Conservation (phyloP, 2,113 vertebrate genomes). For the Kryptolebias marmoratus region DNA sequence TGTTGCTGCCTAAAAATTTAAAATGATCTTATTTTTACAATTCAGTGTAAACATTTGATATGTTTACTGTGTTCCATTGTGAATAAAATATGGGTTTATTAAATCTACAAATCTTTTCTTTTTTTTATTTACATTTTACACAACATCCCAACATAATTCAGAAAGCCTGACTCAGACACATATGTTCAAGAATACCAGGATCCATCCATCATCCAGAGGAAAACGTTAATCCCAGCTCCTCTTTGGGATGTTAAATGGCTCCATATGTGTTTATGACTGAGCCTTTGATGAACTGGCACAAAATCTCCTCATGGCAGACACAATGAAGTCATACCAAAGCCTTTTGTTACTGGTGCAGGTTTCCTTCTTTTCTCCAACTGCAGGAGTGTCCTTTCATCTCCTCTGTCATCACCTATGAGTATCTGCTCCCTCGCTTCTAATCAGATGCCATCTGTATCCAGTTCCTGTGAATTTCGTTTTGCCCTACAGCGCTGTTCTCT, state of each 20-base stretch:
- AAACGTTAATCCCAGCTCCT: constrained; percentile 39
- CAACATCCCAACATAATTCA: constrained; percentile 1
- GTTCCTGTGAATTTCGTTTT: not conserved
- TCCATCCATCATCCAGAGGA: constrained; percentile 33
- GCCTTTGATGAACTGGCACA: constrained; percentile 24
- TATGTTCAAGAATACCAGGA: constrained; percentile 36
- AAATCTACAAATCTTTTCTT: too few relatives aligned
- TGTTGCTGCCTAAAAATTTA: too few relatives aligned
- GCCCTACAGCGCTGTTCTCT: not conserved
- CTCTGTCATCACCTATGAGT: constrained; percentile 3
- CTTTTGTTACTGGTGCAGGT: constrained; percentile 57
- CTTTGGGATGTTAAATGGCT: constrained; percentile 32
- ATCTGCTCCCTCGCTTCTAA: constrained; percentile 5
- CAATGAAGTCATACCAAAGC: constrained; percentile 47
- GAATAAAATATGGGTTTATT: too few relatives aligned
- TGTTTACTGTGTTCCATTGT: too few relatives aligned
- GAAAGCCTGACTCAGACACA: constrained; percentile 40
- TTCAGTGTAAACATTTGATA: too few relatives aligned
- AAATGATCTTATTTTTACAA: too few relatives aligned
- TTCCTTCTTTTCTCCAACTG: constrained; percentile 27
- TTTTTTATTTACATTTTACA: too few relatives aligned
- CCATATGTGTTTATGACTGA: constrained; percentile 30
- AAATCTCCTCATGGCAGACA: constrained; percentile 19
- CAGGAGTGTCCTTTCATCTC: constrained; percentile 27
- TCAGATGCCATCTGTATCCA: constrained; percentile 23